These are phyloP conservation scores for Melanostoma scalare DNA, from an alignment of 2,888 invertebrate species.

Conservation along the genomic window DNA sequence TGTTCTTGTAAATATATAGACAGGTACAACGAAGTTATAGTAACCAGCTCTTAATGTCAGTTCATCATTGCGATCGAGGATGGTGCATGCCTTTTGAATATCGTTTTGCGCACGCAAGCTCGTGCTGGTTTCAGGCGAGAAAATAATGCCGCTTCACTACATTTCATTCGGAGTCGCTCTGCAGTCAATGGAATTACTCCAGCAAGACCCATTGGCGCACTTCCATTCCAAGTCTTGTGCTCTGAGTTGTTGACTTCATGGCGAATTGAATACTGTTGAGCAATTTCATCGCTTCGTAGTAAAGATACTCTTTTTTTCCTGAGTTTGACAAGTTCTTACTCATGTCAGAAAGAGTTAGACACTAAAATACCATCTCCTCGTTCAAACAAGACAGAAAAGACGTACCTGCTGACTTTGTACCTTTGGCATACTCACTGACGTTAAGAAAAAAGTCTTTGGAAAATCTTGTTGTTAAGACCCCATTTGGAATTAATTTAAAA, in stretches of 20 bases:
- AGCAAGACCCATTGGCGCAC: constrained; percentile 7
- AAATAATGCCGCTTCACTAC: constrained; percentile 72
- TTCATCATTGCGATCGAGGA: constrained; percentile 59
- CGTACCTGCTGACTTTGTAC: too few species aligned
- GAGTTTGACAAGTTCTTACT: constrained; percentile 31
- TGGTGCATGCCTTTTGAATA: constrained; percentile 59
- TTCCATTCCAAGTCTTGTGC: constrained; percentile 26
- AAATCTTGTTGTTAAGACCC: too few species aligned
- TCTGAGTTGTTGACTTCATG: constrained; percentile 37
- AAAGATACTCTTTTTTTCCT: constrained; percentile 2
- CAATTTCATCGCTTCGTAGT: constrained; percentile 43
- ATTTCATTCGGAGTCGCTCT: constrained; percentile 36
- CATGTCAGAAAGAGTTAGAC: neutral
- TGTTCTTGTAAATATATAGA: neutral
- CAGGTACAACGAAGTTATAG: constrained; percentile 3
- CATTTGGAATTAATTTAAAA: too few species aligned
- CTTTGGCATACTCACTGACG: too few species aligned
- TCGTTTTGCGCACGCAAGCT: constrained; percentile 75
- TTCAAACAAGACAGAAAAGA: too few species aligned
- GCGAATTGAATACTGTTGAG: constrained; percentile 44
- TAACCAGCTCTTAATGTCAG: constrained; percentile 69
- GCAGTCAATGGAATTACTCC: constrained; percentile 37
- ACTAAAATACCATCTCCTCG: too few species aligned
- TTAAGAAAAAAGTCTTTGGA: too few species aligned
- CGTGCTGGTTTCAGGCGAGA: constrained; percentile 76